Evolutionary conservation across 2,888 invertebrate genomes (phyloP).

Genomic region (Thymelicus acteon): DNA sequence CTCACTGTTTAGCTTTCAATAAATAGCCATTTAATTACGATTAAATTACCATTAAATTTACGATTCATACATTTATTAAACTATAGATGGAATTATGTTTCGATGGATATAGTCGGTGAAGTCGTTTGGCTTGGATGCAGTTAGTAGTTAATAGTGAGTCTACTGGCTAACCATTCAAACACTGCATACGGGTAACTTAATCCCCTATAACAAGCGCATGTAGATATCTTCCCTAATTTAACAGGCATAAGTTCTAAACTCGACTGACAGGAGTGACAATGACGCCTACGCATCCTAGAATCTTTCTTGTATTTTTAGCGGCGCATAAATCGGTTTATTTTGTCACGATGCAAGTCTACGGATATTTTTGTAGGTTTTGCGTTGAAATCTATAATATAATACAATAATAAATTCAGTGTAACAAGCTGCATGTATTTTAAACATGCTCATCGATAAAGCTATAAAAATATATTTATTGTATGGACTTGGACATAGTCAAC

Average conservation of each 20-base stretch:
- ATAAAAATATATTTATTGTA: no score
- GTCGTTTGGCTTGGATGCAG: neutral
- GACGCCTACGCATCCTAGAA: slow-evolving; percentile 46
- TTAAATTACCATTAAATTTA: no score
- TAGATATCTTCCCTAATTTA: slow-evolving; percentile 4
- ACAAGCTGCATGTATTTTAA: neutral
- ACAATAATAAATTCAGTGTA: slow-evolving; percentile 2
- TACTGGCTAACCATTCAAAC: slow-evolving; percentile 41
- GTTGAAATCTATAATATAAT: slow-evolving; percentile 19
- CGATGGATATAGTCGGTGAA: no score
- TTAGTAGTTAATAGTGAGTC: slow-evolving; percentile 9
- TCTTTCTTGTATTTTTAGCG: slow-evolving; percentile 49
- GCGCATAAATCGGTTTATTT: slow-evolving; percentile 49
- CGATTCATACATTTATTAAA: no score
- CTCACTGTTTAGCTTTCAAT: no score
- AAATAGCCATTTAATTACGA: no score
- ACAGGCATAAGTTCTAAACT: slow-evolving; percentile 34
- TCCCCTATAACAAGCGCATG: slow-evolving; percentile 24
- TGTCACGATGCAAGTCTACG: slow-evolving; percentile 26
- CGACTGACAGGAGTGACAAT: slow-evolving; percentile 23
- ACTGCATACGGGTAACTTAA: slow-evolving; percentile 47
- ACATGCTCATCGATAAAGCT: no score
- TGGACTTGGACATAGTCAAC: no score
- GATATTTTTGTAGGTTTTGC: slow-evolving; percentile 21
- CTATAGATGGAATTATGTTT: no score